Evolutionary conservation across 2,888 invertebrate species (phyloP).

Genomic region (Apamea epomidion): DNA sequence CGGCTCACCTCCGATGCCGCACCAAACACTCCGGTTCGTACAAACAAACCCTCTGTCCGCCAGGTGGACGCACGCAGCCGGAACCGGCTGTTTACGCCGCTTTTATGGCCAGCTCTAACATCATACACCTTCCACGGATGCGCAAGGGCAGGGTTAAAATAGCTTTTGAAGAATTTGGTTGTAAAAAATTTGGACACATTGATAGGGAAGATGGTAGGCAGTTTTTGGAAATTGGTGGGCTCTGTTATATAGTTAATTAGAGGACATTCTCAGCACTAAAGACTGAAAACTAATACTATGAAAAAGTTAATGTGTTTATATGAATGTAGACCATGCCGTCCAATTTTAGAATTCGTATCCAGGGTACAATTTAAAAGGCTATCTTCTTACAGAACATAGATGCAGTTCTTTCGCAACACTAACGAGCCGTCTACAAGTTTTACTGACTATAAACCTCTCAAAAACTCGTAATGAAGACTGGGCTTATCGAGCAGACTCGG

Average conservation of each 20-base stretch:
- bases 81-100: conserved; percentile 84
- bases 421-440: conserved; percentile 46
- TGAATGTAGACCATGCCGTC: not conserved
- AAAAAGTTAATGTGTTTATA: not conserved
- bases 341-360: not conserved
- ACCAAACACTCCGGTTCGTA: conserved; percentile 39
- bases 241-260: not conserved
- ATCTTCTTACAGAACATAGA: not conserved
- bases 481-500: conserved; percentile 65
- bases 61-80: conserved; percentile 86
- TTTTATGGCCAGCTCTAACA: conserved; percentile 77
- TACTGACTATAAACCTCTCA: conserved; percentile 50
- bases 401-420: conserved; percentile 11
- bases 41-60: conserved; percentile 67
- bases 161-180: conserved; percentile 52
- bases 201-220: not conserved
- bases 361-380: not conserved
- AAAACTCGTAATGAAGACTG: conserved; percentile 60
- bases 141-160: conserved; percentile 67
- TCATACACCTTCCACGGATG: conserved; percentile 69
- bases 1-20: conserved; percentile 58
- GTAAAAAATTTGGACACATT: conserved; percentile 34
- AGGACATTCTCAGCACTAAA: too few relatives aligned
- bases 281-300: not conserved
- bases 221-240: not conserved